Evolutionary conservation across 2,888 invertebrate genomes (phyloP), one percentile per base, ranked within the genome.

Genomic region (Parascotia fuliginaria): DNA sequence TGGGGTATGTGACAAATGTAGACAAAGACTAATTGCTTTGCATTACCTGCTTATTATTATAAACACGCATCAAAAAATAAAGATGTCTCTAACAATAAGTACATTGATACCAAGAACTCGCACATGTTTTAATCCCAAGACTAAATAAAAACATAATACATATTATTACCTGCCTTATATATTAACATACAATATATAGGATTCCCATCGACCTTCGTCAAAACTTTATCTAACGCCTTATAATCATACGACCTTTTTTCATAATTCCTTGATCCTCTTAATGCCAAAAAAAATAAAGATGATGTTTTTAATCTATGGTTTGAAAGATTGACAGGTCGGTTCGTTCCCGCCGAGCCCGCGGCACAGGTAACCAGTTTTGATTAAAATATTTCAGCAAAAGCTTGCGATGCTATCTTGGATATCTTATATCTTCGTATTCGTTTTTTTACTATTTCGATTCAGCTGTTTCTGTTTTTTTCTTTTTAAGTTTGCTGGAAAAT

Each of bases 281-380:
- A 84, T 85, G 81, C 86, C 75, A 85, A 87, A 83, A 88, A 91
- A 90, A 89, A 79, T 81, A 79, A 83, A 85, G 84, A 87, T 81
- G 88, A 77, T 85, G 77, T 89, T 91, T 92, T 91, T 91, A 91
- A 92, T 90, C 87, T 89, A 87, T 87, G 85, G 82, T 90, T 90
- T 86, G 88, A 84, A 75, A 89, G 92, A 92, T 89, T 91, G 92
- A 92, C 91, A 91, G 92, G 87, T 89, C 82, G 89, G 89, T 84
- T 78, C 77, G 81, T 77, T 75, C 80, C 79, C 76, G 79, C 77
- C 77, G 80, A 76, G 78, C 75, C 76, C 75, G 76, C 77, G 65
- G 66, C 66, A 81, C 91, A 90, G 91, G 91, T 91, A 89, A 85
- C 86, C 87, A 84, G 77, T 85, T 89, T 91, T 90, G 90, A 91